Conservation (phyloP, 2,888 invertebrate species). For the Cylloceria caligata region DNA sequence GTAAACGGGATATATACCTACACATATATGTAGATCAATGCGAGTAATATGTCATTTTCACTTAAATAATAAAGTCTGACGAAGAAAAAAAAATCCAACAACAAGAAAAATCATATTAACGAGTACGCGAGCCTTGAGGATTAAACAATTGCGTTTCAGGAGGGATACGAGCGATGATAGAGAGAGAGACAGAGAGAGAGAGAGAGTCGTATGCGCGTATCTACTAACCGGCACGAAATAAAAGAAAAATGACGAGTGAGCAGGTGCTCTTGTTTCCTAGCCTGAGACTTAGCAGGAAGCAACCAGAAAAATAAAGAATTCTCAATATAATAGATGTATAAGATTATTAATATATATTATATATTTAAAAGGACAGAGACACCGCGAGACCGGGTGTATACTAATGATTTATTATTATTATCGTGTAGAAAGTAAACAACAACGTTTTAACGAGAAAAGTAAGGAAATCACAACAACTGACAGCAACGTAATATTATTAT, state of each 20-base stretch:
- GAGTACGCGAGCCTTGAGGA: conserved; percentile 36
- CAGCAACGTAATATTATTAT: conserved; percentile 33
- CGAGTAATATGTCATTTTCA: conserved; percentile 78
- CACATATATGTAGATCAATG: conserved; percentile 74
- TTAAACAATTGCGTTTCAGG: conserved; percentile 3
- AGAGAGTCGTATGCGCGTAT: not conserved
- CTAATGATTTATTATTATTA: conserved; percentile 47
- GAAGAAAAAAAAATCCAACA: conserved; percentile 10
- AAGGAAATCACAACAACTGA: conserved; percentile 36
- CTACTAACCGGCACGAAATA: conserved; percentile 18
- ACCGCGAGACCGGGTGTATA: conserved; percentile 21
- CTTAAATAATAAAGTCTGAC: conserved; percentile 70
- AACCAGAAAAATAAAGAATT: conserved; percentile 67
- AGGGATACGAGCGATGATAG: conserved; percentile 12
- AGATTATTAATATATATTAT: conserved; percentile 77
- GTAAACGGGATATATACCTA: conserved; percentile 65
- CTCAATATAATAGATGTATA: conserved; percentile 71
- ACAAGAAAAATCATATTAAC: conserved; percentile 21
- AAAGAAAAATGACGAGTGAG: conserved; percentile 16
- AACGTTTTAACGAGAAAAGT: conserved; percentile 13
- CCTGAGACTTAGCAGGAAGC: conserved; percentile 52
- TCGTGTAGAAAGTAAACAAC: conserved; percentile 22
- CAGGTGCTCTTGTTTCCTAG: conserved; percentile 44
- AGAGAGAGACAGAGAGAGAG: no score
- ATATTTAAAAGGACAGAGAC: conserved; percentile 69